These are phyloP conservation scores for Maccullochella peelii DNA, from an alignment of 2,113 vertebrate genomes.

Conservation along the genomic window DNA sequence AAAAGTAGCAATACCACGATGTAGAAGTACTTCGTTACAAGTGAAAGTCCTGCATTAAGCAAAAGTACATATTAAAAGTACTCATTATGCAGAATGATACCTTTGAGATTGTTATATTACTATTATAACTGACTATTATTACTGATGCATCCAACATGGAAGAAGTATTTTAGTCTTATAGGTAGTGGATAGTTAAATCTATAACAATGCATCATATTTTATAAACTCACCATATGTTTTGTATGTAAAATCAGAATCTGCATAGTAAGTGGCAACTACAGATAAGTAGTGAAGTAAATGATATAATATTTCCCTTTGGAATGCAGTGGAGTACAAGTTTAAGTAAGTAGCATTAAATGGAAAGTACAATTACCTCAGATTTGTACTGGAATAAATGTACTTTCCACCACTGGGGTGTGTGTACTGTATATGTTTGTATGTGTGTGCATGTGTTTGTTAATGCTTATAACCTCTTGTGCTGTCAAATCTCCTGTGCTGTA, in stretches of 20 bases:
- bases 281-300: background rate
- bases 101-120: background rate
- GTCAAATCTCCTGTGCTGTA: conserved; percentile 52
- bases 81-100: background rate
- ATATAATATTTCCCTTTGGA: no score
- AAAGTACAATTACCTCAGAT: background rate
- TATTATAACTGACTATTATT: background rate
- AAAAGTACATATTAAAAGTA: background rate
- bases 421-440: background rate
- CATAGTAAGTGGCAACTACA: background rate
- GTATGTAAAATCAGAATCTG: background rate
- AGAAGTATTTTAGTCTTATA: background rate
- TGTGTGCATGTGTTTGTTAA: conserved; percentile 32
- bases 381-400: background rate
- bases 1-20: background rate
- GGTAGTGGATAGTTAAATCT: background rate
- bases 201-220: background rate
- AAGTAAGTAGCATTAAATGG: background rate
- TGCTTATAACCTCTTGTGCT: conserved; percentile 61
- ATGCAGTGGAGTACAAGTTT: no score
- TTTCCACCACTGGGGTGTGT: conserved; percentile 11
- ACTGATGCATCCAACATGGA: background rate
- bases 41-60: background rate
- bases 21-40: background rate
- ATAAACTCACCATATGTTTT: no score